Conservation (phyloP, 2,888 invertebrate species). For the Volucella inflata region DNA sequence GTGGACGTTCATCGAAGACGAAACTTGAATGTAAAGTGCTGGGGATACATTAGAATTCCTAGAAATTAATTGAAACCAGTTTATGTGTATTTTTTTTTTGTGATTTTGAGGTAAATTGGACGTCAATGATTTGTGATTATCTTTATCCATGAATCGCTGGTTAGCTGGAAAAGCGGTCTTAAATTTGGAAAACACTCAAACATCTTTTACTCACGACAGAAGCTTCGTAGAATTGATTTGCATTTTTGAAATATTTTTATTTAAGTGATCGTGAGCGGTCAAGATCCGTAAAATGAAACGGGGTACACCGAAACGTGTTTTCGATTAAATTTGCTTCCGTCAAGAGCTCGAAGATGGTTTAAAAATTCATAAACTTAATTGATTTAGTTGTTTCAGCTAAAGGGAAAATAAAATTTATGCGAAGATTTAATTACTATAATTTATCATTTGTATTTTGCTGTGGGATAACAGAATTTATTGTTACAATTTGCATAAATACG, state of each 20-base stretch:
- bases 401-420: too few relatives aligned
- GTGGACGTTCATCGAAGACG: constrained; percentile 15
- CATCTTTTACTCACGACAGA: background rate
- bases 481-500: too few relatives aligned
- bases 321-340: too few relatives aligned
- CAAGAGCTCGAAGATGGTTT: too few relatives aligned
- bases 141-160: background rate
- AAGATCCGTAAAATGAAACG: too few relatives aligned
- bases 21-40: constrained; percentile 15
- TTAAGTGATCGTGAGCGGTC: background rate
- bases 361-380: too few relatives aligned
- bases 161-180: background rate
- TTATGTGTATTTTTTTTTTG: background rate
- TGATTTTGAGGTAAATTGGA: background rate
- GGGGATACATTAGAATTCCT: constrained; percentile 10
- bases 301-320: too few relatives aligned
- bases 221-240: background rate
- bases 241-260: background rate
- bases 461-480: too few relatives aligned
- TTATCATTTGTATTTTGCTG: too few relatives aligned
- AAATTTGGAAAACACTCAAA: background rate
- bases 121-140: background rate
- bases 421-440: too few relatives aligned
- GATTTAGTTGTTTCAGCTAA: too few relatives aligned
- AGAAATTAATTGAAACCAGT: constrained; percentile 1